These are phyloP conservation scores for Atopsyche davidsoni DNA, from an alignment of 1,140 invertebrate genomes.

Conservation along the genomic window DNA sequence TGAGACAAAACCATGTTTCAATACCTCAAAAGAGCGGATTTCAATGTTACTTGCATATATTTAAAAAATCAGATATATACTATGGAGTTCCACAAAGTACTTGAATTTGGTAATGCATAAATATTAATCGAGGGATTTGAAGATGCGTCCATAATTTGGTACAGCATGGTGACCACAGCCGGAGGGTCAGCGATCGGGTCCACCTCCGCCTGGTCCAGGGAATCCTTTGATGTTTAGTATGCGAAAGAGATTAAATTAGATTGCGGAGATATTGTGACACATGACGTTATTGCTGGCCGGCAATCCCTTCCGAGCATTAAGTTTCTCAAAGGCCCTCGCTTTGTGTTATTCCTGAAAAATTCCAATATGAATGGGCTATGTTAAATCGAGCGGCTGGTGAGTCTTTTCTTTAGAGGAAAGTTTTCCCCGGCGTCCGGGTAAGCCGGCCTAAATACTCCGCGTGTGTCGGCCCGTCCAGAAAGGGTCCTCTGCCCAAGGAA, in stretches of 20 bases:
- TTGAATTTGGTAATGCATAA: too few species aligned
- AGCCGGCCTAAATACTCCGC: constrained; percentile 22
- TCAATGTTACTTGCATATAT: too few species aligned
- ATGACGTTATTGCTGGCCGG: constrained; percentile 18
- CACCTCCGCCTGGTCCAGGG: too few species aligned
- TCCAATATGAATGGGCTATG: constrained; percentile 30
- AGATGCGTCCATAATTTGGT: too few species aligned
- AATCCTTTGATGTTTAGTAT: constrained; percentile 27
- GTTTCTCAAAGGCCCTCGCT: constrained; percentile 28
- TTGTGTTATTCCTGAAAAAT: constrained; percentile 28
- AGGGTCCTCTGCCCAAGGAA: background rate
- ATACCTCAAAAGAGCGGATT: too few species aligned
- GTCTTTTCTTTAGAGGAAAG: constrained; percentile 25
- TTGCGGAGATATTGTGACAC: constrained; percentile 25
- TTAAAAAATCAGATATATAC: too few species aligned
- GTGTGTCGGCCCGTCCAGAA: background rate
- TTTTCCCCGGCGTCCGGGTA: constrained; percentile 12
- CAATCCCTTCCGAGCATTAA: constrained; percentile 31
- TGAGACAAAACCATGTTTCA: too few species aligned
- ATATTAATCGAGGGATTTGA: too few species aligned
- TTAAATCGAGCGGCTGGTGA: constrained; percentile 27
- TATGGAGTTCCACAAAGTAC: too few species aligned
- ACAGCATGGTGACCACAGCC: too few species aligned
- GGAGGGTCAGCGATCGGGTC: too few species aligned
- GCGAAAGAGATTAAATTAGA: constrained; percentile 27